These are phyloP conservation scores for Eilema sororculum DNA, from an alignment of 2,888 invertebrate species.

Conservation along the genomic window DNA sequence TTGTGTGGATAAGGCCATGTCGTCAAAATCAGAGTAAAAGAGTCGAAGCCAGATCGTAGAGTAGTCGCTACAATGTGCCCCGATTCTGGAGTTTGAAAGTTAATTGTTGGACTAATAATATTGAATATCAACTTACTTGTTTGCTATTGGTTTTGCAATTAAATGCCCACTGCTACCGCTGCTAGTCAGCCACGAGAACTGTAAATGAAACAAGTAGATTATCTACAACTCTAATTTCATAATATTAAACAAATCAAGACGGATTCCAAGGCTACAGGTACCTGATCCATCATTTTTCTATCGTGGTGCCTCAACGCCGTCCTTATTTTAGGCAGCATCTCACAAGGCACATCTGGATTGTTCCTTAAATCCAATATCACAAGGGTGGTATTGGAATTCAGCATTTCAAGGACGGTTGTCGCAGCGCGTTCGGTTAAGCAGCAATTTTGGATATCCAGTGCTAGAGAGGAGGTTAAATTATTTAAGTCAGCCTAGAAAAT, in stretches of 20 bases:
- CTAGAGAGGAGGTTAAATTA: slow-evolving; percentile 61
- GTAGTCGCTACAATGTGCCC: not conserved
- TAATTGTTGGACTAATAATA: no score
- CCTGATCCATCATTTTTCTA: slow-evolving; percentile 80
- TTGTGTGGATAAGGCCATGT: not conserved
- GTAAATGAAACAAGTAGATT: slow-evolving; percentile 41
- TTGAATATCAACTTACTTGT: slow-evolving; percentile 64
- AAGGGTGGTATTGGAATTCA: slow-evolving; percentile 89
- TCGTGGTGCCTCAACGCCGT: slow-evolving; percentile 80
- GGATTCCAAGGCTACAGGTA: slow-evolving; percentile 28
- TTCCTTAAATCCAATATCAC: slow-evolving; percentile 90
- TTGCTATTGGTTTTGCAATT: slow-evolving; percentile 64
- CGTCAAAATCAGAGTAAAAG: no score
- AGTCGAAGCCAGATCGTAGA: no score
- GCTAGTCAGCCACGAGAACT: slow-evolving; percentile 77
- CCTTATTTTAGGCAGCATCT: slow-evolving; percentile 79
- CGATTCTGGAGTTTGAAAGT: not conserved
- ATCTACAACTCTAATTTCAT: not conserved
- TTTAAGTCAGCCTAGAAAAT: not conserved
- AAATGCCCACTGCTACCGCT: slow-evolving; percentile 67
- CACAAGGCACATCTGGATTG: slow-evolving; percentile 85
- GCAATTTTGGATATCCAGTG: slow-evolving; percentile 92
- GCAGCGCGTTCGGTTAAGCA: slow-evolving; percentile 89
- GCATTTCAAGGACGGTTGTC: slow-evolving; percentile 85
- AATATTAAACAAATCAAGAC: not conserved